Evolutionary conservation across 2,113 vertebrate species (phyloP), one percentile per base, ranked within the genome.

Genomic region (Urocynchramus pylzowi): DNA sequence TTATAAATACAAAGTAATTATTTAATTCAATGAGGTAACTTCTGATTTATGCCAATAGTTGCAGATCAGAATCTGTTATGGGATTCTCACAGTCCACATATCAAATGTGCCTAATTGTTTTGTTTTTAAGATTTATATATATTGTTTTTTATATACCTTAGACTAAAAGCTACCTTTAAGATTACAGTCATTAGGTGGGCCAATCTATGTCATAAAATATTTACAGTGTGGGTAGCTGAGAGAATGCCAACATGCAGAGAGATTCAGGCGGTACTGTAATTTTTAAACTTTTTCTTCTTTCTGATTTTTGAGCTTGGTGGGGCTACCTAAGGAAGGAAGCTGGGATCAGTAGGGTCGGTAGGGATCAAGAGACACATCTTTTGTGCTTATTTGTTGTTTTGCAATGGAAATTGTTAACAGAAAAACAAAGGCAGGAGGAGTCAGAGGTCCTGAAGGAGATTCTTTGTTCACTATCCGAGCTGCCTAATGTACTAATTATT

Each of bases 401-500:
- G 13, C 24, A 45, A 20, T 68, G 61, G 59, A 85, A 92, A 65
- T 71, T 75, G 50, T 91, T 82, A 86, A 82, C 18, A 69, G 52
- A 54, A 60, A 67, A 95, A 85, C 65, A 87, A 87, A 93, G 27
- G 59, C 23, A 90, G 60, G 67, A 84, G 39, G 49, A 76, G 50
- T 63, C 44, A 42, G 50, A 79, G 56, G 44, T 93, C 84, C 67
- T 94, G 79, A 26, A 81, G 71, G 50, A 85, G 65, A 74, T 80
- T 78, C 57, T 95, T 89, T 78, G 30, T 92, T 97, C 83, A 54
- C 96, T 95, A 57, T 88, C 61, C 12, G 52, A 81, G 37, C 73
- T 79, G 31, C 57, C 41, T 97, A 95, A 97, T 95, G 50, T 88
- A 94, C 60, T 97, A 85, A 97, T 97, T 97, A 80, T 93, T 97